A percentile compares a stretch with the other conserved stretches of the same genome.
These are phyloP conservation scores for Tupaia tana DNA, from an alignment of 2,113 vertebrate species.

Conservation along the genomic window DNA sequence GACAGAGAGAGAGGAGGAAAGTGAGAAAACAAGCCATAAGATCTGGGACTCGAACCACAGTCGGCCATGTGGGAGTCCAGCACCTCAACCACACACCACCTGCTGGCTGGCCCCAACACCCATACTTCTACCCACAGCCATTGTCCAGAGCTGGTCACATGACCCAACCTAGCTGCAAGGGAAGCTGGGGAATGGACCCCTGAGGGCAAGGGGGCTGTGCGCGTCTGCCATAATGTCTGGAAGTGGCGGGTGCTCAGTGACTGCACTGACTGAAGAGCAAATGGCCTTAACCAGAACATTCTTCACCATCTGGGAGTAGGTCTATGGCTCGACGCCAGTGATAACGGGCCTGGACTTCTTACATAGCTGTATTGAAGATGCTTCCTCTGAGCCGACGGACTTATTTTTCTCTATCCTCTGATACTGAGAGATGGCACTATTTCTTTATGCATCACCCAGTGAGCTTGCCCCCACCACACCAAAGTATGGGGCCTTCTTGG, in stretches of 20 bases:
- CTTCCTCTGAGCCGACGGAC: not conserved
- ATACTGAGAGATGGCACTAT: fast-evolving
- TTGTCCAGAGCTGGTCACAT: not conserved
- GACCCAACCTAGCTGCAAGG: not conserved
- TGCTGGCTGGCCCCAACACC: too few species aligned
- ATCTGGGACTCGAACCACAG: too few species aligned
- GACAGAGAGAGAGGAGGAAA: too few species aligned
- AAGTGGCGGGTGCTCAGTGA: fast-evolving
- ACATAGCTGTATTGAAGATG: not conserved
- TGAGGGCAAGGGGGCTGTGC: fast-evolving
- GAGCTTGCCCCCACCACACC: not conserved
- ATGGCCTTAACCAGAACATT: not conserved
- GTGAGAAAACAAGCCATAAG: too few species aligned
- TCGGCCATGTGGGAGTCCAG: too few species aligned
- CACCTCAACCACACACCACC: too few species aligned
- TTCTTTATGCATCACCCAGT: not conserved
- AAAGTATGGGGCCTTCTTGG: not conserved
- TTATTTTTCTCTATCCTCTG: not conserved
- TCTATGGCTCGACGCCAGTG: fast-evolving
- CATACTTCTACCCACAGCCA: not conserved
- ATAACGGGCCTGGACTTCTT: fast-evolving
- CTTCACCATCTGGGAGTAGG: not conserved
- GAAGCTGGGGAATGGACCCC: not conserved
- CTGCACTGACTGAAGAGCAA: too few species aligned
- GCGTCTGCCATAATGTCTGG: not conserved